A percentile compares a stretch with the other conserved stretches of the same genome.
Conservation (phyloP, 2,888 invertebrate genomes). For the Timema cristinae region DNA sequence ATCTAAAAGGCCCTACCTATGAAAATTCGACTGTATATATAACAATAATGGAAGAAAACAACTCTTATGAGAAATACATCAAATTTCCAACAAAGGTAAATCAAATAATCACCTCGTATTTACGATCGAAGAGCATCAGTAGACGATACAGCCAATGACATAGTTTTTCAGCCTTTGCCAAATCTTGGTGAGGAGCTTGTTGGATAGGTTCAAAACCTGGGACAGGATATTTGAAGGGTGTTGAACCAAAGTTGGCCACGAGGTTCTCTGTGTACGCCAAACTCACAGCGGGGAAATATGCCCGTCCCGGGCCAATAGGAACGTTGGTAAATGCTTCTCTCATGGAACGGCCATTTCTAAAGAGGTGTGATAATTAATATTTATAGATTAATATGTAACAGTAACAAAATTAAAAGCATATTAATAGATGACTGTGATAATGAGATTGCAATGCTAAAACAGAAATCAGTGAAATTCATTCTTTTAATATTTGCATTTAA, state of each 20-base stretch:
- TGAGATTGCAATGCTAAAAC: no score
- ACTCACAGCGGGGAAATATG: slow-evolving; percentile 78
- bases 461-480: no score
- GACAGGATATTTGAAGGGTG: slow-evolving; percentile 63
- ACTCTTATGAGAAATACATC: slow-evolving; percentile 15
- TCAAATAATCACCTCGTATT: slow-evolving; percentile 29
- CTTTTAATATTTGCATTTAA: no score
- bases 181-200: slow-evolving; percentile 37
- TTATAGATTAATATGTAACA: slow-evolving; percentile 17
- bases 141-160: slow-evolving; percentile 48
- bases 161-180: slow-evolving; percentile 45
- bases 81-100: not conserved
- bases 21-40: not conserved
- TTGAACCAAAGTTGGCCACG: slow-evolving; percentile 73
- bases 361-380: slow-evolving; percentile 26
- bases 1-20: not conserved
- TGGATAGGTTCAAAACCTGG: slow-evolving; percentile 65
- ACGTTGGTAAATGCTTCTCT: slow-evolving; percentile 70
- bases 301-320: slow-evolving; percentile 65
- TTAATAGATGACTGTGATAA: no score
- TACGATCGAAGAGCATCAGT: slow-evolving; percentile 38
- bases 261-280: slow-evolving; percentile 71
- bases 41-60: no score
- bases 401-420: no score
- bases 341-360: slow-evolving; percentile 70